phyloP scores from a whole-genome alignment of 2,888 invertebrate species.

The Aproaerema taeniolella region DNA sequence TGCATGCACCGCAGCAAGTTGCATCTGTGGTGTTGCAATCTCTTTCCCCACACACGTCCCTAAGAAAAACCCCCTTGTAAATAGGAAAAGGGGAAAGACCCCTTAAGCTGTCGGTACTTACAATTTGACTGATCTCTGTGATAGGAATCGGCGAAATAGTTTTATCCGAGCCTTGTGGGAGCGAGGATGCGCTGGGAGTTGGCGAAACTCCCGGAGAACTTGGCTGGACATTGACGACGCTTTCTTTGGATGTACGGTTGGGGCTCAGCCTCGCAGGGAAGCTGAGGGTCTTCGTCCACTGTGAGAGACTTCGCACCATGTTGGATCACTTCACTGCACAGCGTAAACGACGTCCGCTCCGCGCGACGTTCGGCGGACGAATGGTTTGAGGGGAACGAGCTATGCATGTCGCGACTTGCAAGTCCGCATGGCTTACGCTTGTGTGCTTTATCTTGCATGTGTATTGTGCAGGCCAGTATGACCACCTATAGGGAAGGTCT shows the following conservation, averaged over 20 bases:
- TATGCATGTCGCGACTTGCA: slow-evolving; percentile 58
- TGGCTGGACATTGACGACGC: slow-evolving; percentile 78
- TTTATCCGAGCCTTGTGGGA: slow-evolving; percentile 76
- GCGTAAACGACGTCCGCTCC: slow-evolving; percentile 49
- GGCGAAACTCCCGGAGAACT: slow-evolving; percentile 78
- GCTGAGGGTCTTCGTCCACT: slow-evolving; percentile 95
- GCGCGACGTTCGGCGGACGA: slow-evolving; percentile 54
- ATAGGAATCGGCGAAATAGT: slow-evolving; percentile 78
- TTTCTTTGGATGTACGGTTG: slow-evolving; percentile 86
- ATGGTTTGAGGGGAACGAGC: slow-evolving; percentile 42
- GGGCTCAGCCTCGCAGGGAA: slow-evolving; percentile 91
- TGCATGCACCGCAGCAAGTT: slow-evolving; percentile 32
- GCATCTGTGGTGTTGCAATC: slow-evolving; percentile 26
- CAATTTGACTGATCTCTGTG: slow-evolving; percentile 82
- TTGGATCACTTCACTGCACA: slow-evolving; percentile 60
- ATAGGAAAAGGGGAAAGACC: slow-evolving; percentile 13
- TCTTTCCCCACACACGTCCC: slow-evolving; percentile 11
- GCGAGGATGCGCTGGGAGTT: slow-evolving; percentile 78
- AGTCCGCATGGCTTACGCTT: slow-evolving; percentile 27
- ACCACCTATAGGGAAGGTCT: slow-evolving; percentile 41
- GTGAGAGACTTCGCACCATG: slow-evolving; percentile 92
- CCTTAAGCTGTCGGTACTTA: slow-evolving; percentile 49
- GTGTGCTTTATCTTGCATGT: slow-evolving; percentile 19
- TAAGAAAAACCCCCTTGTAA: slow-evolving; percentile 21
- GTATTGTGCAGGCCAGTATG: slow-evolving; percentile 4